Evolutionary conservation across 35 echinoderm and acorn worm genomes (phyloP), one percentile per base, ranked within the genome.

Genomic region (Apostichopus californicus): DNA sequence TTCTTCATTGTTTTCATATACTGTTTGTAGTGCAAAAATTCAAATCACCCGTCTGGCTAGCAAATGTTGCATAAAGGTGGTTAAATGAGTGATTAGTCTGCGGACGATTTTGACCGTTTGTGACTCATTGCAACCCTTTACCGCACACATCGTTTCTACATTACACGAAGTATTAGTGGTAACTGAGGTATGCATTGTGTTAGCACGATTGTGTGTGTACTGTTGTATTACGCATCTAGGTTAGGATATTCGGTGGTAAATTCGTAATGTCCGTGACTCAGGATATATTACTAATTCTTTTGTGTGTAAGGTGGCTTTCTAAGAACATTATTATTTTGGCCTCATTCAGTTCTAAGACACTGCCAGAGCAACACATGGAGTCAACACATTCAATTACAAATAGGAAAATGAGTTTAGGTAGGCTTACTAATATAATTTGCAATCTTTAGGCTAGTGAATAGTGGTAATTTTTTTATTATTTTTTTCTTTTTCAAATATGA

Each of bases 351-450:
- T 75, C 20, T 22, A 75, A 75, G 71, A 20, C 71, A 75, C 71
- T 75, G 15, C 20, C 71, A 75, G 71, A 75, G 71, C 71, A 75
- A 75, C 71, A 75, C 71, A 75, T 75, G 71, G 71, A 75, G 15
- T 75, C 71, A n/a, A 75, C 71, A 20, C 20, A 18, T 75, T 75
- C 17, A 75, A 56, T 57, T 58, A 54, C 81, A 85, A 56, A 85
- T 58, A 85, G 54, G 81, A 85, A 59, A 85, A 85, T 85, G 81
- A 85, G 81, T 85, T 85, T 85, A 59, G 81, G 81, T 85, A 85
- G 17, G 81, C 55, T 85, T 61, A 61, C 34, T 46, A 46, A 46
- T 46, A 34, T 0, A 3, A 46, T 46, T 46, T 46, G 34, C 34
- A 46, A 46, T 46, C 3, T 46, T 46, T 46, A 46, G 2, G 34